A percentile compares a stretch with the other conserved stretches of the same genome.
phyloP scores from a whole-genome alignment of 2,888 invertebrate genomes.

The Sepiola atlantica region DNA sequence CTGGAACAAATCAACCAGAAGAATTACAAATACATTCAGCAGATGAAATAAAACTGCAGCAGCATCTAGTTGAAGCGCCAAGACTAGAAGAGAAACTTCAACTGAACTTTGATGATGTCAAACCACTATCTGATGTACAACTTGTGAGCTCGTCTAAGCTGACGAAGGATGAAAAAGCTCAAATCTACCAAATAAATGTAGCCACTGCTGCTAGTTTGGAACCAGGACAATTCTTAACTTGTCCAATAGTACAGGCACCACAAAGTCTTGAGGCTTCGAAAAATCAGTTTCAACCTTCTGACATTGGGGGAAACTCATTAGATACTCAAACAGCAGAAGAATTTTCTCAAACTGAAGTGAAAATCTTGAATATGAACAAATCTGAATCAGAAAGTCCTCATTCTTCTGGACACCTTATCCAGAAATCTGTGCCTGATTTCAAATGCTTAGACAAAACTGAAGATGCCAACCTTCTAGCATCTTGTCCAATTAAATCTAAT shows the following conservation, averaged over 20 bases:
- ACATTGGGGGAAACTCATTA: neutral
- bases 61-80: neutral
- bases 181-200: neutral
- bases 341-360: neutral
- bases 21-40: neutral
- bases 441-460: neutral
- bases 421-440: neutral
- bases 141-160: neutral
- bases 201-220: neutral
- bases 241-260: neutral
- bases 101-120: neutral
- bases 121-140: neutral
- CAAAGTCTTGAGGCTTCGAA: neutral
- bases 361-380: neutral
- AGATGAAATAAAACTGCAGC: neutral
- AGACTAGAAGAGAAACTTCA: neutral
- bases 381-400: neutral
- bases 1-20: neutral
- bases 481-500: neutral
- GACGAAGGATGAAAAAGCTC: neutral
- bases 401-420: neutral
- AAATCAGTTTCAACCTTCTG: neutral
- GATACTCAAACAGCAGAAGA: neutral
- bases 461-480: neutral
- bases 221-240: neutral